Percentiles rank a stretch among this genome's conserved stretches.
Evolutionary conservation across 2,797 vertebrate genomes (phyloP).

Genomic region (Ctenopoma kingsleyae): DNA sequence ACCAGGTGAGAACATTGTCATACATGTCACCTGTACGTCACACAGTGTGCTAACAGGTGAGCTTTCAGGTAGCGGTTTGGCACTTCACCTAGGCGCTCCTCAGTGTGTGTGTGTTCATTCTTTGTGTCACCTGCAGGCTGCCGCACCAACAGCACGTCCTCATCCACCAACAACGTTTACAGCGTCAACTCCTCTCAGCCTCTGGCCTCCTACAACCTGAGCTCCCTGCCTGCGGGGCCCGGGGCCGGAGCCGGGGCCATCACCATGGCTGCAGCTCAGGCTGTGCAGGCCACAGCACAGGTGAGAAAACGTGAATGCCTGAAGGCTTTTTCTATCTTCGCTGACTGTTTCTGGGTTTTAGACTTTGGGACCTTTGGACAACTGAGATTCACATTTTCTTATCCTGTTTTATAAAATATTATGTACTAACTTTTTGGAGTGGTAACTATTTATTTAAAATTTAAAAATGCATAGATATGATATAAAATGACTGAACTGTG

Average conservation of each 20-base stretch:
- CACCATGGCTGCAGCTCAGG: constrained; percentile 98
- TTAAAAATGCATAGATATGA: too few species aligned
- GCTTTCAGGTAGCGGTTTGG: too few species aligned
- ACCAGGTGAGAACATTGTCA: constrained; percentile 81
- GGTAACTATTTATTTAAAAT: too few species aligned
- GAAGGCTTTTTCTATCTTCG: too few species aligned
- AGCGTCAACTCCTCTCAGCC: constrained; percentile 94
- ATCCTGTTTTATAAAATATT: too few species aligned
- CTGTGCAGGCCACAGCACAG: constrained; percentile 98
- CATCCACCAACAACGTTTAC: constrained; percentile 92
- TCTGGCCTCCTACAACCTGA: constrained; percentile 94
- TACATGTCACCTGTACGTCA: background rate
- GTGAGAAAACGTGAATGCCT: constrained; percentile 64
- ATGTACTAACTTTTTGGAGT: too few species aligned
- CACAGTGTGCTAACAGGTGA: too few species aligned
- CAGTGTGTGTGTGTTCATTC: background rate
- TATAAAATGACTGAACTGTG: too few species aligned
- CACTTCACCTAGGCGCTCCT: too few species aligned
- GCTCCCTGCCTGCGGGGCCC: constrained; percentile 92
- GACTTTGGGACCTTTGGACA: too few species aligned
- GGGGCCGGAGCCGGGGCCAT: constrained; percentile 93
- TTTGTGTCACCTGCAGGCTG: constrained; percentile 84
- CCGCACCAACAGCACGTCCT: constrained; percentile 93
- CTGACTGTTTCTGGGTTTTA: too few species aligned
- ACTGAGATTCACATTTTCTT: too few species aligned